A percentile compares a stretch with the other conserved stretches of the same genome.
These are phyloP conservation scores for Phalloptychus januarius DNA, from an alignment of 2,797 vertebrate genomes.

Conservation along the genomic window DNA sequence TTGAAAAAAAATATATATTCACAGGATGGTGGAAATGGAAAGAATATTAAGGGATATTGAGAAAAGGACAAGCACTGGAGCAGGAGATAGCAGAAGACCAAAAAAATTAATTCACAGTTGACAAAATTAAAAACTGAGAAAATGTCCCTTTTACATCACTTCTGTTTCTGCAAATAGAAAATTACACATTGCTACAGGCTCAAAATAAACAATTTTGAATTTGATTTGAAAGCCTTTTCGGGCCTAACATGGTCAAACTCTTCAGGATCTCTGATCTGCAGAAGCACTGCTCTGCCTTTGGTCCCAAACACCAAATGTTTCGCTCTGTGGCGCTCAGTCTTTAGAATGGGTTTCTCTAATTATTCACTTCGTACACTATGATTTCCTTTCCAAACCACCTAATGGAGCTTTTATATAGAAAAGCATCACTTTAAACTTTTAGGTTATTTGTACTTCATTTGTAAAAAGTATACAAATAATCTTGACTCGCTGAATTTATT, in stretches of 20 bases:
- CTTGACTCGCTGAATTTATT: not conserved
- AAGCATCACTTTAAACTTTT: not conserved
- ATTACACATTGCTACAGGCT: not conserved
- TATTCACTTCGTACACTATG: not conserved
- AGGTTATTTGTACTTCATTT: not conserved
- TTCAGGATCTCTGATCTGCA: not conserved
- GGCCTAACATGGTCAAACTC: not conserved
- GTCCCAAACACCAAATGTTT: not conserved
- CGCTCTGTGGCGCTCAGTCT: not conserved
- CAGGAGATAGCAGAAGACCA: not conserved
- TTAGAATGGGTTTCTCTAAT: not conserved
- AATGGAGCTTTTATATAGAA: not conserved
- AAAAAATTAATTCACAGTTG: not conserved
- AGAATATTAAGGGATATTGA: not conserved
- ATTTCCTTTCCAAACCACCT: not conserved
- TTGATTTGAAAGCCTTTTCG: not conserved
- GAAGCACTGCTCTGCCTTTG: not conserved
- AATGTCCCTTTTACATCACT: not conserved
- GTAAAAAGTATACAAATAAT: not conserved
- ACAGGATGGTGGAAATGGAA: not conserved
- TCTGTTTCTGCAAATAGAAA: not conserved
- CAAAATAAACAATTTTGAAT: not conserved
- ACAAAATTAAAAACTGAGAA: not conserved
- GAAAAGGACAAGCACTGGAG: not conserved
- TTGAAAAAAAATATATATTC: not conserved